Evolutionary conservation across 2,113 vertebrate genomes (phyloP), one percentile per base, ranked within the genome.

Genomic region (Oryzias celebensis): DNA sequence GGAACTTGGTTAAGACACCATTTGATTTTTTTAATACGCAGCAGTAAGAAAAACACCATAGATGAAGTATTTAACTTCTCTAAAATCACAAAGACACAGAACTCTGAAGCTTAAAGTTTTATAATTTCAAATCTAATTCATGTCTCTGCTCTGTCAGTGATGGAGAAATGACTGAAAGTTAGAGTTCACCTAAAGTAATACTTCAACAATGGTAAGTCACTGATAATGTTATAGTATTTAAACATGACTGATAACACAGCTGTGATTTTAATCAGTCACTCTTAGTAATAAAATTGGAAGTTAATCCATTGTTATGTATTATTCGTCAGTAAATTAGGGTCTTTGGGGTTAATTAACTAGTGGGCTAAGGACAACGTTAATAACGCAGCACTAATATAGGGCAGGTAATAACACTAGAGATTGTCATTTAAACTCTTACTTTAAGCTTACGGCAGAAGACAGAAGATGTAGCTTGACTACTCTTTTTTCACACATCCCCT

Each of bases 321-420:
- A 88, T 88, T 85, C 85, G 73, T 82, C 69, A 26, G 68, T 89
- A 90, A 91, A 91, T 90, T 72, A 87, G 87, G 89, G 88, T 89
- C 89, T 88, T 81, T 41, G 77, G 80, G 89, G 91, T 91, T 92
- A 91, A 92, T 92, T 89, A 91, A 88, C 79, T 75, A 70, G 67
- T 77, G 74, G 63, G 70, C 80, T 85, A 83, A 89, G 85, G 88
- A 88, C 83, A 84, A 77, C 78, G 87, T 88, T 92, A 88, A 90
- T 89, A 89, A 90, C 86, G 78, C 82, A 88, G 87, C 78, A 87
- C 81, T 85, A 87, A 85, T 86, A 82, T 59, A 66, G 68, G 70
- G 69, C 82, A 88, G 83, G 84, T 88, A 87, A 83, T 87, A 88
- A 77, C 62, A 71, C 59, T 77, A 63, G 61, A 67, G 71, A 81